phyloP scores from a whole-genome alignment of 1,140 invertebrate species.

The Heterodera carotae region DNA sequence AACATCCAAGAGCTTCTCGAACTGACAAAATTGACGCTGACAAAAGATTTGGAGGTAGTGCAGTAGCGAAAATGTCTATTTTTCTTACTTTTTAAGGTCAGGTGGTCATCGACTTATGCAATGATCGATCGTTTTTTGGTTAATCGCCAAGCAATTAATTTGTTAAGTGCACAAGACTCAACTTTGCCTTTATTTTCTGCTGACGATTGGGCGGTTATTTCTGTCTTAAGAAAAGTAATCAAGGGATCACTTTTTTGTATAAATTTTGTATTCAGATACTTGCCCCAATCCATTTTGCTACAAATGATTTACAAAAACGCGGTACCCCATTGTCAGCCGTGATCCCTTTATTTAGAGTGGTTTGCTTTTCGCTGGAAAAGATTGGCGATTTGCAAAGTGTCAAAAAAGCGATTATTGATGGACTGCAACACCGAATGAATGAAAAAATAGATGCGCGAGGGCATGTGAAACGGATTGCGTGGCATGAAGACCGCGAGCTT shows the following conservation, averaged over 20 bases:
- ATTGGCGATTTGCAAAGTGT: too few relatives aligned
- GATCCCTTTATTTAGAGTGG: too few relatives aligned
- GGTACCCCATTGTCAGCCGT: too few relatives aligned
- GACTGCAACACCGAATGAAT: too few relatives aligned
- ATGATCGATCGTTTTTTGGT: constrained; percentile 5
- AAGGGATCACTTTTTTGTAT: background rate
- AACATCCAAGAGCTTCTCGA: background rate
- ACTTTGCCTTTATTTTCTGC: background rate
- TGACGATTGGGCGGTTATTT: background rate
- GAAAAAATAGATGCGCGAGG: background rate
- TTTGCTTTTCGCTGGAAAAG: too few relatives aligned
- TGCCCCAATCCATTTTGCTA: too few relatives aligned
- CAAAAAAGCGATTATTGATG: too few relatives aligned
- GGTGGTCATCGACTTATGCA: background rate
- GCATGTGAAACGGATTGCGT: background rate
- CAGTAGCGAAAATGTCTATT: background rate
- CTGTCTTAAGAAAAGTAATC: background rate
- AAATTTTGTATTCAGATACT: background rate
- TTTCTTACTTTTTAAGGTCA: background rate
- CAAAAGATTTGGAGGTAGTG: background rate
- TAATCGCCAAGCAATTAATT: background rate
- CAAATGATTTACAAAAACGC: too few relatives aligned
- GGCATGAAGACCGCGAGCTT: background rate
- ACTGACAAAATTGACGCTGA: background rate
- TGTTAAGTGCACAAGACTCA: background rate